Evolutionary conservation across 2,797 vertebrate species (phyloP).

Genomic region (Myotis vivesi): DNA sequence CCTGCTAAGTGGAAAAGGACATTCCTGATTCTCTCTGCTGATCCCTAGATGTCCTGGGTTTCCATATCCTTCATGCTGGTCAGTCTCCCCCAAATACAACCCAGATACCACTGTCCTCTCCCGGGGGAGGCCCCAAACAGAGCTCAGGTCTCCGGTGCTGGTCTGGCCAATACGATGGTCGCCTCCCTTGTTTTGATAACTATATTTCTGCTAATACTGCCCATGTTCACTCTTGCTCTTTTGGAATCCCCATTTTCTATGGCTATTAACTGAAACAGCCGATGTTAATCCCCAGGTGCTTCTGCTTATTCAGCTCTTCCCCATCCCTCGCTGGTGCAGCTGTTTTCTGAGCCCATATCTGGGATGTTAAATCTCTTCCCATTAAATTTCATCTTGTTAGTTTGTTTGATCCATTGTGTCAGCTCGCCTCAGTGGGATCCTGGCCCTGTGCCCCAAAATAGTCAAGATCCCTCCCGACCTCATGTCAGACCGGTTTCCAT

Average conservation of each 20-base stretch:
- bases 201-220: neutral
- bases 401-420: neutral
- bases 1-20: neutral
- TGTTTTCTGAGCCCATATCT: neutral
- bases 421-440: neutral
- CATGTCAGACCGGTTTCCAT: neutral
- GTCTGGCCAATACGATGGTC: neutral
- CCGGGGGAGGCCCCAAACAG: neutral
- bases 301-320: neutral
- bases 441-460: conserved; percentile 1
- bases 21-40: neutral
- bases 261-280: neutral
- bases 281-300: neutral
- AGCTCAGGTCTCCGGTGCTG: neutral
- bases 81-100: neutral
- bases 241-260: neutral
- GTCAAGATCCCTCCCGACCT: neutral
- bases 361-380: conserved; percentile 3
- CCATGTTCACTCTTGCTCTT: neutral
- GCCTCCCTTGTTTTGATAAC: neutral
- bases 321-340: neutral
- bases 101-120: neutral
- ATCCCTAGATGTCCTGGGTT: neutral
- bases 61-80: neutral
- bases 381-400: neutral